phyloP scores from a whole-genome alignment of 2,888 invertebrate species.

The Pocota personata region DNA sequence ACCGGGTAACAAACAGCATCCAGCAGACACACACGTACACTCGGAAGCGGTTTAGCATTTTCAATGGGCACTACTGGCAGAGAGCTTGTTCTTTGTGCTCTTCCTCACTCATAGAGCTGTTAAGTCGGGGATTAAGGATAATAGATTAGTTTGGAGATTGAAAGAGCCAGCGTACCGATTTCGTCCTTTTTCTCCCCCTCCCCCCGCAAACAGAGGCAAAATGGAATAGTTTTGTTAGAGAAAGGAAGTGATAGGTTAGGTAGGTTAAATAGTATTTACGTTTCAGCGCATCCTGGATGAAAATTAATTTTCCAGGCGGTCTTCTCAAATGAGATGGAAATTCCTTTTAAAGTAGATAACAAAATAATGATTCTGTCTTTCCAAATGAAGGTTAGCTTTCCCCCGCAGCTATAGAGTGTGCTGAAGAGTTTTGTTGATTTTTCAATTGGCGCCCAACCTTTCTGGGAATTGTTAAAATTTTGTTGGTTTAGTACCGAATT shows the following conservation, averaged over 20 bases:
- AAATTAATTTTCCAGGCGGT: background rate
- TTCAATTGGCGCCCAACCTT: background rate
- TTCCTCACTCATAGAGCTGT: background rate
- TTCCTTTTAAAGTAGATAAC: background rate
- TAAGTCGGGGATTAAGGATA: conserved; percentile 17
- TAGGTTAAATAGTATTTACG: background rate
- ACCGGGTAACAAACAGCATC: conserved; percentile 13
- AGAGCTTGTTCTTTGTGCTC: background rate
- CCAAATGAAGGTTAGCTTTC: background rate
- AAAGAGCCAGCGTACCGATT: background rate
- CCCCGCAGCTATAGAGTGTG: background rate
- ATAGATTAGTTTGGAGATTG: background rate
- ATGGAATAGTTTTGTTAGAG: background rate
- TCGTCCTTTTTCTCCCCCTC: too few species aligned
- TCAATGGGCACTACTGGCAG: background rate
- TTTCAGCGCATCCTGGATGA: background rate
- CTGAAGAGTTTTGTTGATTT: conserved; percentile 2
- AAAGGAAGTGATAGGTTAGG: background rate
- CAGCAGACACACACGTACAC: conserved; percentile 1
- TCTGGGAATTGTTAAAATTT: background rate
- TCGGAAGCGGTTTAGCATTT: conserved; percentile 38
- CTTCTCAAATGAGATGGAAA: conserved; percentile 1
- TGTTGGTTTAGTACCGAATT: conserved; percentile 2
- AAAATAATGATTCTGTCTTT: background rate
- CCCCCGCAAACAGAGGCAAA: background rate